Evolutionary conservation across 2,888 invertebrate genomes (phyloP), one percentile per base, ranked within the genome.

Genomic region (Elegia similella): DNA sequence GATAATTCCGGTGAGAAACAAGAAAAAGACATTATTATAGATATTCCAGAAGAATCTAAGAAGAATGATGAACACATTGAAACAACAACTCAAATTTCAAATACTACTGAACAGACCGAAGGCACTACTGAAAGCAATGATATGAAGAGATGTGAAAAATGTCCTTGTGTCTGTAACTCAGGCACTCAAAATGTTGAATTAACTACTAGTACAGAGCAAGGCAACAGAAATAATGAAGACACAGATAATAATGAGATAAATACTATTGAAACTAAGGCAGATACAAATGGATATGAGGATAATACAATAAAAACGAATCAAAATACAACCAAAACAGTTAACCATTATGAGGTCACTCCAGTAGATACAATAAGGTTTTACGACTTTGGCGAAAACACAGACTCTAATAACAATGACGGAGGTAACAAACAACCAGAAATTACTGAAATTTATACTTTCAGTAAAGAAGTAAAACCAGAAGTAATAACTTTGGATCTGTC

Each of bases 21-120:
- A 53, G n/a, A n/a, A 46, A 43, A 16, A 6, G 53, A 60, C 42
- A 17, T 50, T 8, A 16, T 48, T 30, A 29, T 23, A 1, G 38
- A 56, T 13, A 17, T 16, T 10, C 43, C 55, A 34, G 32, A 16
- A 6, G 17, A 23, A 16, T 3, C 6, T 43, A 32, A 47, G 1
- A n/a, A 29, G 12, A 13, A 29, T 23, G 23, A 23, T 3, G 1
- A 48, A 6, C 12, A 48, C 16, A 32, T 16, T 30, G 34, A 46
- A 17, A 7, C n/a, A 38, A 34, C 17, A 46, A 17, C 7, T 13
- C 34, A 46, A n/a, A 16, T 17, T 10, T 1, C 7, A 32, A 6
- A 17, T 0, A 29, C 29, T 1, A 1, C n/a, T 17, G 38, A 38
- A 12, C 7, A 43, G 8, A 13, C 15, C 6, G 43, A 43, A 43